Evolutionary conservation across 92 coral and sea anemone species (phyloP), one percentile per base, ranked within the genome.

Genomic region (Plumapathes pennacea): DNA sequence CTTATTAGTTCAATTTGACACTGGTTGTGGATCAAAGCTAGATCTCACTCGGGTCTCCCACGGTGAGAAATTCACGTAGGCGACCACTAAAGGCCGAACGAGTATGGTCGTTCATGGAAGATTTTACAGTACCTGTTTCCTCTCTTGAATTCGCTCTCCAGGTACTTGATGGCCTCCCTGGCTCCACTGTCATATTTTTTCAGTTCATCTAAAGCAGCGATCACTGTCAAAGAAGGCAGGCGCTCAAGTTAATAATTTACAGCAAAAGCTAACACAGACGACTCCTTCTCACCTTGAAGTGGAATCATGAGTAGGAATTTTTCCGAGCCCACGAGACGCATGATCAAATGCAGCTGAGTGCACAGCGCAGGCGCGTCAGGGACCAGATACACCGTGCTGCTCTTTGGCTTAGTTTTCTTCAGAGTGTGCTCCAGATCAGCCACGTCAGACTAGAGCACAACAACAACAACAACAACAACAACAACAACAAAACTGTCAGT

Each of bases 181-280:
- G 98, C 98, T 26, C 96, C 98, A 25, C 84, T 85, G 50, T 92
- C 91, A 59, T 80, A 83, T 55, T 92, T 92, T 81, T 92, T 92
- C 43, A 89, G 72, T 41, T 89, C 96, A 52, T 92, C 98, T 47
- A 92, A 88, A 17, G 98, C 98, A 14, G 85, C 77, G 30, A 92
- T 92, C 64, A 89, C 98, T 92, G 41, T 11, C 48, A 54, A 10
- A 26, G 54, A 19, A 32, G 15, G 7, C 19, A 60, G 11, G 39
- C 17, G 9, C 10, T 15, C 36, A 43, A 23, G n/a, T n/a, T n/a
- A n/a, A n/a, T n/a, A n/a, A n/a, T n/a, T n/a, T n/a, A n/a, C n/a
- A n/a, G n/a, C n/a, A 13, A 2, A 18, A 15, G 30, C 37, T 5
- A 34, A 3, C 24, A 38, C 12, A 8, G 54, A 18, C 42, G 5